These are phyloP conservation scores for Pelodytes ibericus DNA, from an alignment of 2,797 vertebrate genomes.

Conservation along the genomic window DNA sequence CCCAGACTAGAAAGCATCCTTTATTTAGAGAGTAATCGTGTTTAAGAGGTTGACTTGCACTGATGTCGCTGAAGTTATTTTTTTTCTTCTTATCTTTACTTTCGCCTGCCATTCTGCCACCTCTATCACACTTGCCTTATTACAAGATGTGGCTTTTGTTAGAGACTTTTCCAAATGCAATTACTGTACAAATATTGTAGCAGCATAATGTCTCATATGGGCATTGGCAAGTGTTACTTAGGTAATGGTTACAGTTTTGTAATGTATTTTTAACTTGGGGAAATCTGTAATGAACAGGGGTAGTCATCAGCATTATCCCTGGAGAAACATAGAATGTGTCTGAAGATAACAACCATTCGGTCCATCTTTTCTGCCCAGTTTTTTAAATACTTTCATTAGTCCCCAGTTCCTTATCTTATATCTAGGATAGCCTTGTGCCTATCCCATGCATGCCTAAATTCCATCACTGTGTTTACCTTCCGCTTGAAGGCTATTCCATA, in stretches of 20 bases:
- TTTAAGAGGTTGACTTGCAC: conserved; percentile 33
- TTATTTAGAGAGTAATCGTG: conserved; percentile 48
- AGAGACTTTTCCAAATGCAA: not conserved
- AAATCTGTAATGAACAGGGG: not conserved
- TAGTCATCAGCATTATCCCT: not conserved
- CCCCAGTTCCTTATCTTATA: too few relatives aligned
- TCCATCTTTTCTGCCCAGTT: too few relatives aligned
- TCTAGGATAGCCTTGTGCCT: too few relatives aligned
- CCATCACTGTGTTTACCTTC: too few relatives aligned
- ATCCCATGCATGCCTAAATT: too few relatives aligned
- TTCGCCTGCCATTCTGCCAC: conserved; percentile 22
- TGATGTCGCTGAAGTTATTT: conserved; percentile 28
- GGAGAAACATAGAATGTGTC: too few relatives aligned
- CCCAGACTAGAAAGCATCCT: conserved; percentile 2
- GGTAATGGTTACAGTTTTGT: not conserved
- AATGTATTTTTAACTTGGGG: not conserved
- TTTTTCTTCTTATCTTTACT: conserved; percentile 16
- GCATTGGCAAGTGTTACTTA: not conserved
- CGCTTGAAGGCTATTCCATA: too few relatives aligned
- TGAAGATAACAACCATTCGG: too few relatives aligned
- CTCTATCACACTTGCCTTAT: conserved; percentile 25
- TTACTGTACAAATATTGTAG: not conserved
- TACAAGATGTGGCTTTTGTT: conserved; percentile 14
- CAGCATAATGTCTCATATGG: not conserved
- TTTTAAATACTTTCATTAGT: too few relatives aligned